Conservation (phyloP, 2,888 invertebrate species). For the Pogonocherus hispidulus region DNA sequence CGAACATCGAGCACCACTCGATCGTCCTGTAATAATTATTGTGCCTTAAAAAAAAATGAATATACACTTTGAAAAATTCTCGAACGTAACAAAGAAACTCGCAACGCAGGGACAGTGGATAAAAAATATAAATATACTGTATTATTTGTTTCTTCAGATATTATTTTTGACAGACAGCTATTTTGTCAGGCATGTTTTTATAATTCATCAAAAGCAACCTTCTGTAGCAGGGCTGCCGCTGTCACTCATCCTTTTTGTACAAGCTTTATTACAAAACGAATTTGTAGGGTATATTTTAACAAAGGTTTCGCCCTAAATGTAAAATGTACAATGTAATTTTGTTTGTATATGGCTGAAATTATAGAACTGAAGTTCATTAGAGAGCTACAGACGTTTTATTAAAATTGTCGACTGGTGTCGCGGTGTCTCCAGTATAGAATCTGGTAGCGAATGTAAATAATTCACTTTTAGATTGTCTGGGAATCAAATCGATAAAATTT, state of each 20-base stretch:
- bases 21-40: no score
- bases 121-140: no score
- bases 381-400: background rate
- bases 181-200: no score
- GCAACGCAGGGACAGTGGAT: no score
- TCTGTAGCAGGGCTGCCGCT: background rate
- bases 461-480: constrained; percentile 16
- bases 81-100: no score
- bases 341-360: background rate
- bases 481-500: constrained; percentile 14
- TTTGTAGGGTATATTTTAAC: background rate
- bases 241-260: background rate
- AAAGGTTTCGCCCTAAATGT: background rate
- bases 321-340: background rate
- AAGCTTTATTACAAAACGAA: background rate
- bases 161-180: no score
- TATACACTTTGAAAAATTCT: no score
- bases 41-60: no score
- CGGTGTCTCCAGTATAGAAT: background rate
- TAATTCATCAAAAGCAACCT: no score
- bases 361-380: background rate
- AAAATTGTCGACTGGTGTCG: background rate
- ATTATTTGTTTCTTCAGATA: no score
- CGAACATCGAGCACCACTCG: no score
- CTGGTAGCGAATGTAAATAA: constrained; percentile 5